A percentile compares a stretch with the other conserved stretches of the same genome.
phyloP scores from a whole-genome alignment of 2,888 invertebrate genomes.

The Leptinotarsa haldemani region DNA sequence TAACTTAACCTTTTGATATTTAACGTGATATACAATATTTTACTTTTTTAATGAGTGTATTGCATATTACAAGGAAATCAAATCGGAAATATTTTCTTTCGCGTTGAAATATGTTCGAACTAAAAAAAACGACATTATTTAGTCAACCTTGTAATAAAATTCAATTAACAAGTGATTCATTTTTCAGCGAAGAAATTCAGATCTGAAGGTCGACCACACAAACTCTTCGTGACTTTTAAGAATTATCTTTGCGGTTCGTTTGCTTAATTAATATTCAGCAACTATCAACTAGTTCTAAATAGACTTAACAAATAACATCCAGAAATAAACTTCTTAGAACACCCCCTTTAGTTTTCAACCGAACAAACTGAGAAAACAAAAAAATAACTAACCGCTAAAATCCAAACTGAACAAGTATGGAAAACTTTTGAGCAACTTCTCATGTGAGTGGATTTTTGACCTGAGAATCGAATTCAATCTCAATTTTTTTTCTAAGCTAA shows the following conservation, averaged over 20 bases:
- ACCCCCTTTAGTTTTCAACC: neutral
- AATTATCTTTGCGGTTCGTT: neutral
- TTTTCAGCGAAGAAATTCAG: neutral
- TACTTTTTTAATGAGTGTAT: too few species aligned
- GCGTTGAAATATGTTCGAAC: too few species aligned
- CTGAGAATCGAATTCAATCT: too few species aligned
- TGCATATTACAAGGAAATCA: too few species aligned
- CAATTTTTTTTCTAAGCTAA: too few species aligned
- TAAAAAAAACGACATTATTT: too few species aligned
- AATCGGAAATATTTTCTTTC: too few species aligned
- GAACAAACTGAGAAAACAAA: neutral
- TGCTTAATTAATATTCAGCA: neutral
- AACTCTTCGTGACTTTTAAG: neutral
- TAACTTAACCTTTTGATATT: too few species aligned
- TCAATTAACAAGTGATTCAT: neutral
- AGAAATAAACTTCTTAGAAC: neutral
- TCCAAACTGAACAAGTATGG: neutral
- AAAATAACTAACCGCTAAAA: neutral
- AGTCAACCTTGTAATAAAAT: neutral
- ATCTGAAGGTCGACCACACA: neutral
- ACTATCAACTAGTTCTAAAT: neutral
- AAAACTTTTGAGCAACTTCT: neutral
- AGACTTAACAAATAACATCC: neutral
- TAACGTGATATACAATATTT: too few species aligned
- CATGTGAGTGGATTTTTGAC: too few species aligned